Base-by-base conservation (phyloP, 2,113 vertebrate species). In the Callopanchax toddi region DNA sequence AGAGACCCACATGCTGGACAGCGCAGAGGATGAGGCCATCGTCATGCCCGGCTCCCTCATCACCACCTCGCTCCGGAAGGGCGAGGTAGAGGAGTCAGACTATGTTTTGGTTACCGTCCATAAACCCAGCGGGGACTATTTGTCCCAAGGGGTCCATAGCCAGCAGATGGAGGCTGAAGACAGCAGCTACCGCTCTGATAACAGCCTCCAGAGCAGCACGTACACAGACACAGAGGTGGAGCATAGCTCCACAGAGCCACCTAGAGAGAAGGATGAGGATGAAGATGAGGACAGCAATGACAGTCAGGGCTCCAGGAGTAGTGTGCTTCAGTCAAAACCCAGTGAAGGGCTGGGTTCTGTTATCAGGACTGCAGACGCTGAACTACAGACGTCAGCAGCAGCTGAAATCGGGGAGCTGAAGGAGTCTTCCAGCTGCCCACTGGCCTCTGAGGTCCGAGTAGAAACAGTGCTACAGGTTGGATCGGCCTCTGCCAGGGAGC, bases 91-190 rank as follows among this genome's bases (percentile, higher is more conserved):
- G 70, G 96, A 98, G 71, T 97, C 98, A 0, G 98, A 99, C 60
- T 99, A 99, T 9, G 98, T 99, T 15, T 91, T 99, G 40, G 93
- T 99, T 40, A 99, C 98, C 0, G 83, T 99, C 90, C 98, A 99
- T 76, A 97, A 94, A 67, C 97, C 96, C 86, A 94, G 92, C 65
- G 93, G 92, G 32, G 95, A 91, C 82, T 91, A 97, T 82, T 82
- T 95, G 0, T 88, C 92, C 0, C 93, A 87, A 0, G 92, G 92
- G 5, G 64, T 88, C 21, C 91, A 80, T 5, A 15, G 75, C 17
- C 71, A 36, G 22, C 82, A 82, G 92, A 49, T 39, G 0, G 85
- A 77, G 36, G 62, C 57, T 0, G 83, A 80, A 4, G 84, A 73
- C 57, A 66, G 86, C 45, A 80, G 64, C 63, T 92, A 92, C 86